Percentiles rank a stretch among this genome's conserved stretches.
These are phyloP conservation scores for Erpornis zantholeuca DNA, from an alignment of 2,113 vertebrate species.

Conservation along the genomic window DNA sequence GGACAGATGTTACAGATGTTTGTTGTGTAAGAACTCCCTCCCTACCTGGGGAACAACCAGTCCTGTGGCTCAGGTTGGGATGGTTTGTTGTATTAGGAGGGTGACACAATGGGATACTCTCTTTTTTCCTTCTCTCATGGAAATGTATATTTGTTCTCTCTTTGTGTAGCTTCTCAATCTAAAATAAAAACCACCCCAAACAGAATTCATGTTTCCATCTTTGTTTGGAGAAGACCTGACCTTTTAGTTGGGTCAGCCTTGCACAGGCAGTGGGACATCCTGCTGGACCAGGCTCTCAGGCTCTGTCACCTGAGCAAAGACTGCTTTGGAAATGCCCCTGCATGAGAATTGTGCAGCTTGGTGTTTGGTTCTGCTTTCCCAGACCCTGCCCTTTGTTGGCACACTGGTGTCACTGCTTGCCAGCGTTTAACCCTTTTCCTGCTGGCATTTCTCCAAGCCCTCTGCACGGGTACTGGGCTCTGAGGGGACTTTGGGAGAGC, in stretches of 20 bases:
- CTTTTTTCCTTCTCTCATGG: background rate
- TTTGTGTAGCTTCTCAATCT: conserved; percentile 29
- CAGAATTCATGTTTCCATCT: background rate
- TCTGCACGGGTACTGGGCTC: background rate
- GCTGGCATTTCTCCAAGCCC: background rate
- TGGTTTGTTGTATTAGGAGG: background rate
- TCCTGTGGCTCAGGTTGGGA: background rate
- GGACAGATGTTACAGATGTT: background rate
- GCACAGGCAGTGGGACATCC: background rate
- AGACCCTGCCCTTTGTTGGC: background rate
- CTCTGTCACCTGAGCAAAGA: background rate
- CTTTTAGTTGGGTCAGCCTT: background rate
- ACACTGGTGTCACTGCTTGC: background rate
- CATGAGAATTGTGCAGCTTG: background rate
- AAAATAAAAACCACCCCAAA: conserved; percentile 52
- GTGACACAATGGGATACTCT: background rate
- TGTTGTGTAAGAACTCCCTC: background rate
- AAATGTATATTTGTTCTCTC: conserved; percentile 1
- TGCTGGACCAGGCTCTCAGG: background rate
- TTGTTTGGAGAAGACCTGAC: background rate
- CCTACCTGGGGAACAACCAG: background rate
- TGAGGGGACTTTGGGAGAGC: background rate
- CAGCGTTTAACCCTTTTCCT: background rate
- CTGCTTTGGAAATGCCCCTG: background rate
- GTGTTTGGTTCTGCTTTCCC: background rate